Evolutionary conservation across 2,113 vertebrate genomes (phyloP).

Genomic region (Ginglymostoma cirratum): DNA sequence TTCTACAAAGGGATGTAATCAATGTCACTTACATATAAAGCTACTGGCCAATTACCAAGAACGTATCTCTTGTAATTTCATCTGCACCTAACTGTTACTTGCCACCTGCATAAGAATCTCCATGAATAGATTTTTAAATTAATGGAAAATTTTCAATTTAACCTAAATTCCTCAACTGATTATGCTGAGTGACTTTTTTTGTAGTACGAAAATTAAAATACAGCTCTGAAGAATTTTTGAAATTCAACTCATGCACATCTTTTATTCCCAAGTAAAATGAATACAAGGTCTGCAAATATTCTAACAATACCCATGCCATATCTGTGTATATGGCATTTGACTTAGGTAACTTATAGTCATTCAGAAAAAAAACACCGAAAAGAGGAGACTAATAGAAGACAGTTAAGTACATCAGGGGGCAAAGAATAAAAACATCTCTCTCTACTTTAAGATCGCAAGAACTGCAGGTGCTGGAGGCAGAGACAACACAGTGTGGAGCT

Average conservation of each 20-base stretch:
- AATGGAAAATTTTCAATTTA: constrained; percentile 27
- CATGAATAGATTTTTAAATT: not conserved
- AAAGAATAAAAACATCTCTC: too few relatives aligned
- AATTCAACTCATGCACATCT: not conserved
- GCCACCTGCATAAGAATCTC: constrained; percentile 22
- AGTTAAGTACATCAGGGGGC: too few relatives aligned
- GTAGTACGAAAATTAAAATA: constrained; percentile 11
- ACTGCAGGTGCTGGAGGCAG: too few relatives aligned
- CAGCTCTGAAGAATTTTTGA: not conserved
- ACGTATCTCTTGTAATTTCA: not conserved
- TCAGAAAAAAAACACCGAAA: not conserved
- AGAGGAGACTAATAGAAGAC: not conserved
- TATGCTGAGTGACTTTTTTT: not conserved
- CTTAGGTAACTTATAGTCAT: not conserved
- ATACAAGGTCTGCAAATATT: not conserved
- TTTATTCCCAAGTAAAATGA: not conserved
- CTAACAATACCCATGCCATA: not conserved
- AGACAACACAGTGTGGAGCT: too few relatives aligned
- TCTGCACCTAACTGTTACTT: constrained; percentile 14
- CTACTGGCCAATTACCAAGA: constrained; percentile 17
- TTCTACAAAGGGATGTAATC: constrained; percentile 17
- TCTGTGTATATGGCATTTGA: not conserved
- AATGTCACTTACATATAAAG: not conserved
- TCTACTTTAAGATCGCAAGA: too few relatives aligned
- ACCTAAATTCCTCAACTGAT: not conserved